Conservation (phyloP, 2,113 vertebrate species). For the Drymodes brunneopygia region DNA sequence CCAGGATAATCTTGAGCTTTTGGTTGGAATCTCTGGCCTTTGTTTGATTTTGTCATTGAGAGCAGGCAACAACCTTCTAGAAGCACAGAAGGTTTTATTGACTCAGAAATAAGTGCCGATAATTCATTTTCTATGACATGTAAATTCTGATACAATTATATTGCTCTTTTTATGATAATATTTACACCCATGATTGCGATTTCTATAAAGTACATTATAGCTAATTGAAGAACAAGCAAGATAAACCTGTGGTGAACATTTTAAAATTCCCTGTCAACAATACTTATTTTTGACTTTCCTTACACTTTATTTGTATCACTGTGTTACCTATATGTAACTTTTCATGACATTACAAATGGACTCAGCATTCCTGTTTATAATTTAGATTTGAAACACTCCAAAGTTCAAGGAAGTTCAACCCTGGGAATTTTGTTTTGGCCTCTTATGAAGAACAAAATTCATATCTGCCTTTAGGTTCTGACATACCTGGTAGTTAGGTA, state of each 20-base stretch:
- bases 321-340: neutral
- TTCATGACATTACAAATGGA: neutral
- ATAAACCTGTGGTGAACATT: neutral
- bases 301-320: neutral
- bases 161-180: neutral
- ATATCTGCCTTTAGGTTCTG: neutral
- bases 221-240: neutral
- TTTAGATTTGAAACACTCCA: neutral
- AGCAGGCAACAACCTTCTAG: neutral
- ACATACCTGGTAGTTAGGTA: neutral
- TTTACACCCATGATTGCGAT: fast-evolving
- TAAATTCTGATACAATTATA: neutral
- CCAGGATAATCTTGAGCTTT: neutral
- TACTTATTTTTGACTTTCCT: neutral
- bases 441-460: neutral
- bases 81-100: neutral
- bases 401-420: neutral
- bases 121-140: neutral
- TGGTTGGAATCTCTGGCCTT: neutral
- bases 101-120: neutral
- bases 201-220: neutral
- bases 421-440: neutral
- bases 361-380: neutral
- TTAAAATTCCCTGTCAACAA: neutral
- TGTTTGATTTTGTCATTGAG: neutral